Base-by-base conservation (phyloP, 2,797 vertebrate genomes). In the Onychomys torridus region DNA sequence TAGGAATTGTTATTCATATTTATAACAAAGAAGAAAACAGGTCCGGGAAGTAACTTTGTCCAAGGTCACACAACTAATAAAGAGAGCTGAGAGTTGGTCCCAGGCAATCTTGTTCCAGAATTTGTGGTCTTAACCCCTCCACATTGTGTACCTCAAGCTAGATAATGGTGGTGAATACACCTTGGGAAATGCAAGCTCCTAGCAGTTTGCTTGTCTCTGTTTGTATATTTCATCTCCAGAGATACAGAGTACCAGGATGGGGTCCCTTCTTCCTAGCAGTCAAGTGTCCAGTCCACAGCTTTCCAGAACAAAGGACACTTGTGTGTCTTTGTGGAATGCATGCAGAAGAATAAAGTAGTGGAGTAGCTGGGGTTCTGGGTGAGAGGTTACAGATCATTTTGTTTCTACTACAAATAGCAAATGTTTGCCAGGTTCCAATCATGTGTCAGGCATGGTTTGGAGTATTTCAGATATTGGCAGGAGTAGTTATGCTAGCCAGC, bases 21-120 rank as follows among this genome's bases (percentile, higher is more conserved):
- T 55, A 63, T 84, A 43, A 59, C 79, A 43, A 67, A 91, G 65
- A 57, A 88, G 92, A 73, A 96, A 93, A 93, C 11, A 37, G 78
- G 69, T 23, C 32, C 40, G 87, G 17, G 7, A 52, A 90, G 13
- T 84, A 61, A 90, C 27, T 79, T 76, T 73, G 16, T 61, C 55
- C 57, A 23, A 79, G 32, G 87, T 95, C 83, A 89, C 49, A 71
- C 34, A 59, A 52, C 76, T 61, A 29, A 32, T 37, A 81, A 34
- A 82, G 90, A 93, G 9, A 90, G 65, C 29, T 32, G 19, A 67
- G 79, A 61, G 43, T 93, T 63, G 21, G 32, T 67, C 29, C n/a
- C 12, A 82, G 77, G 73, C 19, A 32, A 46, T 43, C 90, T 88
- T 25, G 5, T 67, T n/a, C 43, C 43, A 12, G 43, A 93, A n/a